Evolutionary conservation across 1,140 invertebrate species (phyloP).

Genomic region (Gonatopus flavifemur): DNA sequence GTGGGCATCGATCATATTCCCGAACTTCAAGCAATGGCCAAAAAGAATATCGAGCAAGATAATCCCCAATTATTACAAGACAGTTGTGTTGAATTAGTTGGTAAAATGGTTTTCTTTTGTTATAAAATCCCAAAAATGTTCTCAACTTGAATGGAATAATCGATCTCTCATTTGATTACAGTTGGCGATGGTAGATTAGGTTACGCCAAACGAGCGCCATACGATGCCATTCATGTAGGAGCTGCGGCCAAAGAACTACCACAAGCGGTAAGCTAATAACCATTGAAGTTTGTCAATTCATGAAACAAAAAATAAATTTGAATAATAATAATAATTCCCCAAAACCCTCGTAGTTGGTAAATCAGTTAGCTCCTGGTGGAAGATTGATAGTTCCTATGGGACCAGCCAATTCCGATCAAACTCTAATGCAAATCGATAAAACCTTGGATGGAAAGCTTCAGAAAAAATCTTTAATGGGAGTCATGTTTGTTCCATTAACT

Average conservation of each 20-base stretch:
- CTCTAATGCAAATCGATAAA: conserved; percentile 87
- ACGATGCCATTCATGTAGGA: conserved; percentile 73
- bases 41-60: conserved; percentile 77
- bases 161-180: conserved; percentile 2
- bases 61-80: conserved; percentile 68
- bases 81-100: conserved; percentile 70
- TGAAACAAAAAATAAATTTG: conserved; percentile 2
- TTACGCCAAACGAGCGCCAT: conserved; percentile 62
- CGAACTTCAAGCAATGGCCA: conserved; percentile 76
- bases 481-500: conserved; percentile 96
- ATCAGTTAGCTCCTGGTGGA: conserved; percentile 68
- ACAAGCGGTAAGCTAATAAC: conserved; percentile 48
- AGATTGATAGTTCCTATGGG: conserved; percentile 88
- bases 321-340: conserved; percentile 9
- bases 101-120: conserved; percentile 50
- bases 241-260: conserved; percentile 61
- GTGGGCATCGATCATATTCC: conserved; percentile 94
- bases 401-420: conserved; percentile 76
- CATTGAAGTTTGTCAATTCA: background rate
- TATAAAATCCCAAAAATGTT: too few species aligned
- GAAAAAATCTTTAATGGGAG: conserved; percentile 87
- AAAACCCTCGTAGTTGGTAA: conserved; percentile 53
- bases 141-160: background rate
- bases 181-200: conserved; percentile 71
- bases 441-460: conserved; percentile 74